These are phyloP conservation scores for Charanyca ferruginea DNA, from an alignment of 2,888 invertebrate genomes.

Conservation along the genomic window DNA sequence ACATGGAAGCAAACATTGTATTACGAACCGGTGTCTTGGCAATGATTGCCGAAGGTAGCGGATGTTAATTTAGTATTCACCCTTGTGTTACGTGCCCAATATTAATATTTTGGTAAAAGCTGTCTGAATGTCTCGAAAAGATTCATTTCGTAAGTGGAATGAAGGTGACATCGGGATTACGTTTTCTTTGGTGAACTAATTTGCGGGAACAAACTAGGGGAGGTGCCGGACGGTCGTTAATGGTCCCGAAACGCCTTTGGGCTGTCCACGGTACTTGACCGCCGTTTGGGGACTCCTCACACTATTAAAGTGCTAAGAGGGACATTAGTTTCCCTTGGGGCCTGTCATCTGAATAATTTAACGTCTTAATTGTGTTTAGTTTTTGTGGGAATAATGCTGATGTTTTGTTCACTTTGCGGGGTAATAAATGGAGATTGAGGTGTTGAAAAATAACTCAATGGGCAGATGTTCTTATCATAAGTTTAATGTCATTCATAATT, in stretches of 20 bases:
- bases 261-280: slow-evolving; percentile 86
- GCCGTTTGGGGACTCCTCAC: slow-evolving; percentile 78
- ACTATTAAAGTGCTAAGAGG: slow-evolving; percentile 91
- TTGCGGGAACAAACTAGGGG: slow-evolving; percentile 89
- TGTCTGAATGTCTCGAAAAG: slow-evolving; percentile 70
- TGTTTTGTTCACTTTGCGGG: slow-evolving; percentile 20
- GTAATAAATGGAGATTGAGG: slow-evolving; percentile 8
- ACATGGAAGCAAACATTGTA: slow-evolving; percentile 90
- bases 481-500: too few species aligned
- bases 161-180: slow-evolving; percentile 66
- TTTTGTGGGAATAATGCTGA: slow-evolving; percentile 69
- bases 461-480: too few species aligned
- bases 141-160: slow-evolving; percentile 73
- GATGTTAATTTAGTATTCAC: slow-evolving; percentile 91
- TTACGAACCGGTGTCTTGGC: slow-evolving; percentile 87
- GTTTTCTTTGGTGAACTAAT: slow-evolving; percentile 78
- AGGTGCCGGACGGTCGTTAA: slow-evolving; percentile 80
- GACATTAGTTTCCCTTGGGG: slow-evolving; percentile 86
- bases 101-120: slow-evolving; percentile 86
- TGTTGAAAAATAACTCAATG: not conserved
- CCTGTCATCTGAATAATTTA: slow-evolving; percentile 88
- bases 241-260: slow-evolving; percentile 84
- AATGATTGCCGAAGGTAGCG: slow-evolving; percentile 89
- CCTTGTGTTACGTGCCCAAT: slow-evolving; percentile 81
- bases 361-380: slow-evolving; percentile 85